Base-by-base conservation (phyloP, 2,888 invertebrate genomes). In the Caenorhabditis becei region DNA sequence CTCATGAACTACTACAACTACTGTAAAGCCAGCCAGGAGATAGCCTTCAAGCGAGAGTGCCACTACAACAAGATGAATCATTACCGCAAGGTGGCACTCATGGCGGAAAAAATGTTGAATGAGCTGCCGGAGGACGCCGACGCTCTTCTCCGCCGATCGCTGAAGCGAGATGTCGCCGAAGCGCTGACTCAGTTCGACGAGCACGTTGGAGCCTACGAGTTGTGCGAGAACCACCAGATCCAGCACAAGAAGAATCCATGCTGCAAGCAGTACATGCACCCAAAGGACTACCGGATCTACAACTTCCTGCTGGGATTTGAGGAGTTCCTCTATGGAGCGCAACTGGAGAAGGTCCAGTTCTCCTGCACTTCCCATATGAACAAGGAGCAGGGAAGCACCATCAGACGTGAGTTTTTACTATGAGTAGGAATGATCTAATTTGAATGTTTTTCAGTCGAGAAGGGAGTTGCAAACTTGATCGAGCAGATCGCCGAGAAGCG, bases 401-500 rank as follows among this genome's bases (percentile, higher is more conserved):
- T 11, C 16, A 37, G 26, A 44, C 37, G 58, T 65, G 23, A 49
- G 26, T 62, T 44, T 58, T 23, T 4, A 2, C 7, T 14, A 2
- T 11, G 11, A 14, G 8, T 11, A 14, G 14, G 14, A 14, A 41
- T 14, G 14, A 14, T 2, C 14, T 41, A 14, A 41, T 41, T 18
- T 24, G 2, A 1, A n/a, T 4, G 14, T 37, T 41, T 86, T 86
- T 69, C 61, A 87, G 86, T 85, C 7, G 44, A 61, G 10, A 97
- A 97, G 92, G 98, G 98, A 54, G 97, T 97, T 92, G 97, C 97
- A 1, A 96, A 96, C 92, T 96, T 98, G 28, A 97, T 98, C 1
- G 95, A 97, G 84, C 96, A 97, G 0, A 93, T 98, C 67, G 95
- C 97, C 16, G 96, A 97, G 89, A 96, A 47, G 1, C 35, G 47